phyloP scores from a whole-genome alignment of 1,140 invertebrate genomes.

The Pararge aegeria region DNA sequence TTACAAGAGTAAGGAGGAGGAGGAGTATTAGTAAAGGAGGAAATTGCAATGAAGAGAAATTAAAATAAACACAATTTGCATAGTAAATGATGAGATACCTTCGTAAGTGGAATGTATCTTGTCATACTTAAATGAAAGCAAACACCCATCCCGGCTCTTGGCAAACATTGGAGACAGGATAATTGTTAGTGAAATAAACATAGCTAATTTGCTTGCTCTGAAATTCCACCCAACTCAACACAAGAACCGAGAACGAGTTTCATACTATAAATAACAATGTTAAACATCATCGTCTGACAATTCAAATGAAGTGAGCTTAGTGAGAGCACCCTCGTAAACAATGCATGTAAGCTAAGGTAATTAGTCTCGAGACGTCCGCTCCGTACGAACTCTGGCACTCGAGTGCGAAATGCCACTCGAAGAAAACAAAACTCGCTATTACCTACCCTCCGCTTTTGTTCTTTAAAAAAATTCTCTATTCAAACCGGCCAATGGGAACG shows the following conservation, averaged over 20 bases:
- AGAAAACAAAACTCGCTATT: constrained; percentile 77
- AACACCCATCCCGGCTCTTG: constrained; percentile 44
- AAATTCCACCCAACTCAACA: constrained; percentile 45
- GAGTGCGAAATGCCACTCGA: constrained; percentile 72
- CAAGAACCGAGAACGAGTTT: constrained; percentile 45
- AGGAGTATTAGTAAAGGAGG: background rate
- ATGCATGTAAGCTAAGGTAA: constrained; percentile 68
- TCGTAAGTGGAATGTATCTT: constrained; percentile 27
- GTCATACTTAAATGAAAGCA: constrained; percentile 36
- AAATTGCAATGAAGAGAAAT: constrained; percentile 1
- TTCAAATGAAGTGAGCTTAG: constrained; percentile 65
- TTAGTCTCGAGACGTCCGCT: constrained; percentile 67
- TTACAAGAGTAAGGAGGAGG: background rate
- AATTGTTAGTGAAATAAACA: constrained; percentile 59
- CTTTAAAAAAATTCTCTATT: constrained; percentile 73
- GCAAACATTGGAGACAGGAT: constrained; percentile 48
- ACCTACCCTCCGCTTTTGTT: constrained; percentile 76
- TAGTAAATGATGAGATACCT: constrained; percentile 17
- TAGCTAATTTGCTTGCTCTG: constrained; percentile 70
- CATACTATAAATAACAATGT: constrained; percentile 74
- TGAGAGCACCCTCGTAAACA: constrained; percentile 57
- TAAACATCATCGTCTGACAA: constrained; percentile 58
- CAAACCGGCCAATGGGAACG: constrained; percentile 73
- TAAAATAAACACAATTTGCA: constrained; percentile 18
- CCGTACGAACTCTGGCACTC: constrained; percentile 55